Conservation (phyloP, 2,888 invertebrate species). For the Agrochola lychnidis region DNA sequence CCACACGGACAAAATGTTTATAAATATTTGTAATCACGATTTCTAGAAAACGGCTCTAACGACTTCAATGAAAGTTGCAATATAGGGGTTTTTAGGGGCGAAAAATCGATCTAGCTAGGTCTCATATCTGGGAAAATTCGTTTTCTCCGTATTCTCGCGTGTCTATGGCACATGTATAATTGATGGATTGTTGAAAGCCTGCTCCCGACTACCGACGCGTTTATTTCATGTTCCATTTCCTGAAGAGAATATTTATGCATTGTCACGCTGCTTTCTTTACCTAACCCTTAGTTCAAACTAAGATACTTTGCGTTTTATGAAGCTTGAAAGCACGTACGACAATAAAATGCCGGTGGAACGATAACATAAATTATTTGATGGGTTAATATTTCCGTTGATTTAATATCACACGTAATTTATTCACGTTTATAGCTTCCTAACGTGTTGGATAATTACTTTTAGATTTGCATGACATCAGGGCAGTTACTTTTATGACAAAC, state of each 20-base stretch:
- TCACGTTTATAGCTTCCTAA: slow-evolving; percentile 23
- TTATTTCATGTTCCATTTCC: slow-evolving; percentile 37
- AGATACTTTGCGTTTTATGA: slow-evolving; percentile 22
- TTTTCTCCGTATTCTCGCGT: slow-evolving; percentile 4
- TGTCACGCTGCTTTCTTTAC: slow-evolving; percentile 38
- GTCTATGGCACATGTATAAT: slow-evolving; percentile 50
- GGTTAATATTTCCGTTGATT: slow-evolving; percentile 19
- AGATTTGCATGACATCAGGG: slow-evolving; percentile 38
- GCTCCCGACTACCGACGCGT: slow-evolving; percentile 62
- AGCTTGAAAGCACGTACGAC: slow-evolving; percentile 28
- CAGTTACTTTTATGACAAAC: slow-evolving; percentile 36
- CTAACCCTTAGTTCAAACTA: slow-evolving; percentile 2
- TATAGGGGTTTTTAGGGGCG: too few species aligned
- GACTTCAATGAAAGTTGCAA: too few species aligned
- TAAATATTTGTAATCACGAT: too few species aligned
- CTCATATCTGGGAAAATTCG: too few species aligned
- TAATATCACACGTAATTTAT: slow-evolving; percentile 29
- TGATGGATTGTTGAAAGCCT: slow-evolving; percentile 68
- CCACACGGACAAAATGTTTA: too few species aligned
- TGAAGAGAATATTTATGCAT: slow-evolving; percentile 27
- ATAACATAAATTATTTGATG: slow-evolving; percentile 21
- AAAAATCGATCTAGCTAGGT: too few species aligned
- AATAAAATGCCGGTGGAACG: slow-evolving; percentile 25
- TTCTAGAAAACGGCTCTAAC: too few species aligned
- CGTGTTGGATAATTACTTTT: slow-evolving; percentile 29